Evolutionary conservation across 2,888 invertebrate genomes (phyloP).

Genomic region (Fragum sueziense): DNA sequence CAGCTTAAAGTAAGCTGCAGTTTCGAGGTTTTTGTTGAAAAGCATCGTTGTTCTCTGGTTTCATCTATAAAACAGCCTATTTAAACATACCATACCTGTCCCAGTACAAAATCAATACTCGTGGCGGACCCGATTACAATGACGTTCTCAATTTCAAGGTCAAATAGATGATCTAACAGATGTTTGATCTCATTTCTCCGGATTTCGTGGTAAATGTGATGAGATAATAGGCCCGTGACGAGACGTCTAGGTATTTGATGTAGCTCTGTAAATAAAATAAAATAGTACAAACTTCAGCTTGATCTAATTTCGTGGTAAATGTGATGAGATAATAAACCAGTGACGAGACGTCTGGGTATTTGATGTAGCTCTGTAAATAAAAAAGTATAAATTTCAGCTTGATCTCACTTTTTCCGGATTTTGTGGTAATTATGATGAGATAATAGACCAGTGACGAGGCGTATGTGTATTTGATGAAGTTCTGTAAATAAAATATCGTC

Average conservation of each 20-base stretch:
- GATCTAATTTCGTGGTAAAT: conserved; percentile 88
- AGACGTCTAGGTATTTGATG: conserved; percentile 96
- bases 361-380: conserved; percentile 91
- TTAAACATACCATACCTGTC: conserved; percentile 75
- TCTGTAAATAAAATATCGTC: too few species aligned
- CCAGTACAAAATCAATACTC: conserved; percentile 88
- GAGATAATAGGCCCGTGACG: conserved; percentile 93
- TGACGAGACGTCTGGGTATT: conserved; percentile 94
- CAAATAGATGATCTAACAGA: conserved; percentile 87
- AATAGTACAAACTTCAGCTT: too few species aligned
- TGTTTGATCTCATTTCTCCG: conserved; percentile 31
- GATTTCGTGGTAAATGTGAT: conserved; percentile 89
- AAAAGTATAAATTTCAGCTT: too few species aligned
- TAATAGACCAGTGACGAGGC: conserved; percentile 93
- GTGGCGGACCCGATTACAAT: conserved; percentile 90
- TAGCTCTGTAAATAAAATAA: conserved; percentile 86
- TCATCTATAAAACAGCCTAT: neutral
- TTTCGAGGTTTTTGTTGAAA: too few species aligned
- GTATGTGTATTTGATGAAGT: conserved; percentile 97
- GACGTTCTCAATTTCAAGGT: conserved; percentile 93
- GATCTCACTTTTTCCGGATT: too few species aligned
- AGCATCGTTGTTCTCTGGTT: too few species aligned
- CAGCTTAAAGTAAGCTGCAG: too few species aligned
- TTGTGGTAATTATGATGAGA: conserved; percentile 91
- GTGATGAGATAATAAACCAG: conserved; percentile 95